Base-by-base conservation (phyloP, 2,113 vertebrate genomes). In the Brachionichthys hirsutus region DNA sequence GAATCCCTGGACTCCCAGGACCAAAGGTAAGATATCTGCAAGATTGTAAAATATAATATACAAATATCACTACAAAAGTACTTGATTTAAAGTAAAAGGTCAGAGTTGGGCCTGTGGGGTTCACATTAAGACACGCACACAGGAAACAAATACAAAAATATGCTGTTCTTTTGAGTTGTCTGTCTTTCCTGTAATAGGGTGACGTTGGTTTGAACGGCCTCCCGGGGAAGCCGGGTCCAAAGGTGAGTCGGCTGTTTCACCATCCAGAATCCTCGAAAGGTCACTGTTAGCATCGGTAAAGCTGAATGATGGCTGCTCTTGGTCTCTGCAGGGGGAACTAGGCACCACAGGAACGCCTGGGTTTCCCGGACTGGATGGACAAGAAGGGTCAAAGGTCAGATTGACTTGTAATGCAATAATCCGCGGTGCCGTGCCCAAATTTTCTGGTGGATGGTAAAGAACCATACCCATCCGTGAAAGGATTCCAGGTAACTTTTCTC, bases 1-100 rank as follows among this genome's bases (percentile, higher is more conserved):
- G 90, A 61, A 50, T 82, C 10, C 85, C 6, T 34, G 92, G 93
- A 50, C 49, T 84, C 3, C 61, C 75, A 55, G 93, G 92, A 69
- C 82, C 82, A 38, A 90, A 91, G 87, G 87, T 85, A 44, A 68
- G 22, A 15, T 2, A 3, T 17, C 2, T 45, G 2, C 10, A n/a
- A n/a, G n/a, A n/a, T n/a, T n/a, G n/a, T n/a, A n/a, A n/a, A n/a
- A n/a, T n/a, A n/a, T n/a, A n/a, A n/a, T n/a, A n/a, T 30, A 6
- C 3, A 30, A 30, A 30, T 30, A 30, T 30, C 24, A 30, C 24
- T 30, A 30, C 24, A 6, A 3, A 30, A 30, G 24, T 30, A 30
- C 4, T 30, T 30, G 24, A 30, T 30, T 30, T 6, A 4, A 30
- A 16, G 14, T 47, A 14, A 18, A 4, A 15, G 12, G 40, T 42